Base-by-base conservation (phyloP, 2,797 vertebrate genomes). In the Oreochromis grahami region DNA sequence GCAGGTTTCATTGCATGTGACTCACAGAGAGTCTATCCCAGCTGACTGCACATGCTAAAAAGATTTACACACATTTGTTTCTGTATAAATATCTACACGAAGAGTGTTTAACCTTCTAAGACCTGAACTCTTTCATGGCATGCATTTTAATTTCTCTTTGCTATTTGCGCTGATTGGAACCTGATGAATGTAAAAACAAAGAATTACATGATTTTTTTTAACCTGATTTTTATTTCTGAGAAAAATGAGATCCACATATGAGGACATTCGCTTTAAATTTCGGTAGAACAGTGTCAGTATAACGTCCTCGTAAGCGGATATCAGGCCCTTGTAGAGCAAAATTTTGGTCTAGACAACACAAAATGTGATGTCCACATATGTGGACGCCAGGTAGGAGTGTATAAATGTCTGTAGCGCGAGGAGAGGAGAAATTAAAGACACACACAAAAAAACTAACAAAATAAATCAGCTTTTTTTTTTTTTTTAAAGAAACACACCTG, bases 21-120 rank as follows among this genome's bases (percentile, higher is more conserved):
- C 43, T 91, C 80, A 90, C n/a, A 7, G 14, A 77, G 29, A 77
- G 38, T 58, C 45, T 43, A 58, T 45, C 85, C 8, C 10, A 72
- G 82, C 72, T 80, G 53, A 84, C 15, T 26, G 68, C 43, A 48
- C 15, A 48, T 48, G 41, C 41, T 17, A 45, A 17, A 70, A 26
- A 26, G 8, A 70, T 70, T 26, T 70, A 48, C 41, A 29, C 5
- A 26, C 21, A 12, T 48, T 48, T 72, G 24, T 72, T 72, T 72
- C 41, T 29, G 0, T 48, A 48, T 72, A 29, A 72, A 72, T 45
- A 45, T 41, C 34, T 41, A 63, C 32, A 63, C 12, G 19, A 38
- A 21, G 34, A 63, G 0, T 38, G 34, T 65, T 13, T 65, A 65
- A 4, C 29, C 29, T 32, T 32, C 2, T 2, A 58, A 32, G 32